Evolutionary conservation across 1,140 invertebrate genomes (phyloP).

Genomic region (Papilio machaon): DNA sequence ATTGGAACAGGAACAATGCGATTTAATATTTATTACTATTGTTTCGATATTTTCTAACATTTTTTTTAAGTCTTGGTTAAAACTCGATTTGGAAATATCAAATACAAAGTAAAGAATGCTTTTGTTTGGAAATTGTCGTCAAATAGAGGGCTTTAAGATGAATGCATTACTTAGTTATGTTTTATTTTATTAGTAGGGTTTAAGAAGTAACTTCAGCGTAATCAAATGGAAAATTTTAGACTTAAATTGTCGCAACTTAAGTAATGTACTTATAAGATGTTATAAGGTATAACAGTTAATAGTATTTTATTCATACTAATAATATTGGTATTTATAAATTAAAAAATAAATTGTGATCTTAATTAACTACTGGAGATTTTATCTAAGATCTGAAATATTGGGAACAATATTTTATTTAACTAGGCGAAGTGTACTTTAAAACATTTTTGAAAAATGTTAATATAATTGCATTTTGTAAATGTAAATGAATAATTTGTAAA

Average conservation of each 20-base stretch:
- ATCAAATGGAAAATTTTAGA: too few species aligned
- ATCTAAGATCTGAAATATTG: neutral
- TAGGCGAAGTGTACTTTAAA: neutral
- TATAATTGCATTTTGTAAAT: neutral
- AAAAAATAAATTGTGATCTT: neutral
- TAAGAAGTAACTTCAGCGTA: too few species aligned
- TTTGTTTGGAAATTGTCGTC: too few species aligned
- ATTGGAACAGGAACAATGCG: conserved; percentile 17
- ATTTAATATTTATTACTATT: conserved; percentile 9
- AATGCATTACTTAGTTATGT: too few species aligned
- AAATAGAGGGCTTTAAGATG: too few species aligned
- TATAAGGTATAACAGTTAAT: too few species aligned
- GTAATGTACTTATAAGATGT: too few species aligned
- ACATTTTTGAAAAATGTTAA: neutral
- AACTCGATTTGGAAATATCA: neutral
- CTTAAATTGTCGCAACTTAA: too few species aligned
- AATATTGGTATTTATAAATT: too few species aligned
- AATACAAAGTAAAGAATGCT: neutral
- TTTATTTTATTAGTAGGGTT: too few species aligned
- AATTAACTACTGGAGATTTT: neutral
- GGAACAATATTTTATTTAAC: neutral
- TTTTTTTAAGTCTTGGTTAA: neutral
- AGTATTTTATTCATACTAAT: too few species aligned
- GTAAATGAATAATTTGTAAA: conserved; percentile 8
- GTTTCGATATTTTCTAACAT: neutral